phyloP scores from a whole-genome alignment of 2,888 invertebrate species.

The Lagria hirta region DNA sequence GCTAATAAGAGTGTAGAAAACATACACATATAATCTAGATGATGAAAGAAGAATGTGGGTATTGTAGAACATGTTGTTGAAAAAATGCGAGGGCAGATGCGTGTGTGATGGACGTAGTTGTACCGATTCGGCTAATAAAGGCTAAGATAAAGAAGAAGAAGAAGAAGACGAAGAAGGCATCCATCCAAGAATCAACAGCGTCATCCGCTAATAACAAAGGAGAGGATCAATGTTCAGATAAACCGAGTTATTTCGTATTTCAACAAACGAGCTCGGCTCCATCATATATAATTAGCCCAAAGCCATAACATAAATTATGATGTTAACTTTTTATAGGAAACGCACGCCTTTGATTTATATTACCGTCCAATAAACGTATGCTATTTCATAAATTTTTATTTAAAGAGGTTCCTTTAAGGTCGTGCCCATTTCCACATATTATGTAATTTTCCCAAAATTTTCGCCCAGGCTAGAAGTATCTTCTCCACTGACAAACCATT shows the following conservation, averaged over 20 bases:
- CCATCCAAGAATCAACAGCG: constrained; percentile 35
- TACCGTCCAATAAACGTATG: constrained; percentile 34
- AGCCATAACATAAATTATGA: constrained; percentile 54
- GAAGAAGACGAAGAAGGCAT: constrained; percentile 27
- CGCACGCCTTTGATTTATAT: constrained; percentile 50
- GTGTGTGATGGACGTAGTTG: constrained; percentile 14
- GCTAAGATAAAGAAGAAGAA: no score
- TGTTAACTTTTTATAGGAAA: constrained; percentile 54
- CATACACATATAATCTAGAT: no score
- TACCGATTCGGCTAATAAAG: constrained; percentile 27
- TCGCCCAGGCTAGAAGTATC: no score
- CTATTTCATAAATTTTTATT: constrained; percentile 31
- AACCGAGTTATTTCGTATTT: constrained; percentile 53
- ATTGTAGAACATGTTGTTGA: no score
- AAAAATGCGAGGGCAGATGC: no score
- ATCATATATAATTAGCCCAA: constrained; percentile 53
- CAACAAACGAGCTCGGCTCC: constrained; percentile 52
- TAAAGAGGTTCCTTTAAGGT: constrained; percentile 30
- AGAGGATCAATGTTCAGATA: constrained; percentile 44
- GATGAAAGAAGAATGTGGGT: no score
- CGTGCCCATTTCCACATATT: constrained; percentile 19
- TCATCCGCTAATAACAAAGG: constrained; percentile 50
- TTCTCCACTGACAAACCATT: no score
- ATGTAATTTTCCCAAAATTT: background rate
- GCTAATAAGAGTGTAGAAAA: no score